phyloP scores from a whole-genome alignment of 1,140 invertebrate genomes.

The Wasmannia auropunctata region DNA sequence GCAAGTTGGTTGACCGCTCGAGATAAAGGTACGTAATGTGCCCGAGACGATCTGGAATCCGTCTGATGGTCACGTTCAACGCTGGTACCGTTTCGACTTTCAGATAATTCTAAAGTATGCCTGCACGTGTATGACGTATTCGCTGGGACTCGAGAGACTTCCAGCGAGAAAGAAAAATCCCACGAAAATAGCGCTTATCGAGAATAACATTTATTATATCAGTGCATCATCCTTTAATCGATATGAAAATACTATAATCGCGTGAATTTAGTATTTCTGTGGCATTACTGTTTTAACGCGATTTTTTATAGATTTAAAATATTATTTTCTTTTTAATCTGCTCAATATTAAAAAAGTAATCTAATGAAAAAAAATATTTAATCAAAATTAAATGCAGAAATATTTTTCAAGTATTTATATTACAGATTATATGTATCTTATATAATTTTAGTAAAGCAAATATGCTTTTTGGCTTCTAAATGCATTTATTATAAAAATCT shows the following conservation, averaged over 20 bases:
- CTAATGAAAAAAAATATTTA: not conserved
- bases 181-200: conserved; percentile 21
- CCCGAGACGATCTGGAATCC: conserved; percentile 76
- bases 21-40: conserved; percentile 71
- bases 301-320: not conserved
- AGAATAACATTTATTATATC: not conserved
- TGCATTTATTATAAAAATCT: not conserved
- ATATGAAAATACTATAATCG: not conserved
- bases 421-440: not conserved
- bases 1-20: conserved; percentile 78
- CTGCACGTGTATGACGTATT: conserved; percentile 62
- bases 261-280: not conserved
- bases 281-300: not conserved
- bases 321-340: not conserved
- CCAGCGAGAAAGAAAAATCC: conserved; percentile 12
- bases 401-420: not conserved
- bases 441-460: not conserved
- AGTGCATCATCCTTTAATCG: not conserved
- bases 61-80: conserved; percentile 76
- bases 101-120: conserved; percentile 68
- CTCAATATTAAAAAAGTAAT: not conserved
- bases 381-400: not conserved
- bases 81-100: conserved; percentile 75
- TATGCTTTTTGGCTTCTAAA: not conserved
- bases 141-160: not conserved